A percentile compares a stretch with the other conserved stretches of the same genome.
phyloP scores from a whole-genome alignment of 2,113 vertebrate genomes.

The Poeciliopsis retropinna region DNA sequence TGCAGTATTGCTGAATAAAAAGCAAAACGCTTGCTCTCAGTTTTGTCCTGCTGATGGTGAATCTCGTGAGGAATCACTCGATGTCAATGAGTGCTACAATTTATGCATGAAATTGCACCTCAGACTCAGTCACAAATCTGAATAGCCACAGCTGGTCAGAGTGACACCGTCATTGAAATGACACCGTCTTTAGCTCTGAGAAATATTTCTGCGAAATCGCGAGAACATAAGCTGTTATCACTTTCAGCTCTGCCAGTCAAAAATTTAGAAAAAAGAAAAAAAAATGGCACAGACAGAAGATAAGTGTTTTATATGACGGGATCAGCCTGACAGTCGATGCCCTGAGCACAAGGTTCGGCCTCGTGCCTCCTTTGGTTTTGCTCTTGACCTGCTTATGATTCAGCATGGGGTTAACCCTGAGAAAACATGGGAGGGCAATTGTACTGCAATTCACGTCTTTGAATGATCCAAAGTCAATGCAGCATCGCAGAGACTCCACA shows the following conservation, averaged over 20 bases:
- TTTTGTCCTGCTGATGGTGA: neutral
- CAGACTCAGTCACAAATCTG: neutral
- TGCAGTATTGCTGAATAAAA: neutral
- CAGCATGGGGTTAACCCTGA: neutral
- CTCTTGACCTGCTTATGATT: neutral
- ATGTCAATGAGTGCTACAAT: neutral
- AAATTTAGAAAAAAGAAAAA: neutral
- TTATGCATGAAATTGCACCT: neutral
- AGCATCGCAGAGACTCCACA: neutral
- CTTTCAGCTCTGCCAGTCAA: neutral
- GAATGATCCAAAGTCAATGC: neutral
- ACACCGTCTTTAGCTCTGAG: neutral
- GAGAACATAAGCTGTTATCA: neutral
- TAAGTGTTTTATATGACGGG: neutral
- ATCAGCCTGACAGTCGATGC: neutral
- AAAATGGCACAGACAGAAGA: neutral
- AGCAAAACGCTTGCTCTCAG: too few relatives aligned
- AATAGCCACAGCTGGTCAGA: slow-evolving; percentile 5
- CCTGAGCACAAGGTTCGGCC: neutral
- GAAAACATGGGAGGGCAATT: neutral
- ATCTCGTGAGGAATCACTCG: neutral
- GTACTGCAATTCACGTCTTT: neutral
- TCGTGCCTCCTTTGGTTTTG: neutral
- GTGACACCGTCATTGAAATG: neutral
- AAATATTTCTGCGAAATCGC: slow-evolving; percentile 13